Evolutionary conservation across 2,797 vertebrate species (phyloP).

Genomic region (Borostomias antarcticus): DNA sequence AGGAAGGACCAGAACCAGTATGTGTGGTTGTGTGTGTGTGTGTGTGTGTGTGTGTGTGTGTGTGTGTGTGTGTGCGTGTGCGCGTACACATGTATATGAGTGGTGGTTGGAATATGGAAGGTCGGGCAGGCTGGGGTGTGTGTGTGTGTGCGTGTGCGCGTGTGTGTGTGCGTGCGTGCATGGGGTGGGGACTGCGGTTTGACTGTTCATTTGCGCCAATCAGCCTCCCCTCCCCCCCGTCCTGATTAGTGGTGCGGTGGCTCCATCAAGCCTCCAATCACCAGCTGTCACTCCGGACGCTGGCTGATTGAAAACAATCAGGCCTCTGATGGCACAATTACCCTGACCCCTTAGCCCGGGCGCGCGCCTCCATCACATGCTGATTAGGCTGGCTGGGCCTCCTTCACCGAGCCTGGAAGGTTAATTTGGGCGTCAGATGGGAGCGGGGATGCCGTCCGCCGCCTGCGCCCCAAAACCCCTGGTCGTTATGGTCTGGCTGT

Average conservation of each 20-base stretch:
- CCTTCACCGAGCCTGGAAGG: constrained; percentile 99
- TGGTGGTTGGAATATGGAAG: too few species aligned
- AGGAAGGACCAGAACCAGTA: neutral
- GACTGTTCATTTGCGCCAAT: constrained; percentile 99
- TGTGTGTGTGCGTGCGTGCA: constrained; percentile 16
- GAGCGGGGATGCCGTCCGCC: constrained; percentile 75
- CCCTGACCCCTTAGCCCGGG: constrained; percentile 99
- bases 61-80: constrained; percentile 17
- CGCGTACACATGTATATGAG: constrained; percentile 1
- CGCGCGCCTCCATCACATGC: constrained; percentile 98
- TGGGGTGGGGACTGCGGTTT: constrained; percentile 65
- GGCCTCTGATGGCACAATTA: constrained; percentile 99
- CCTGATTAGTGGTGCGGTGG: constrained; percentile 98
- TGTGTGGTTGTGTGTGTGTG: constrained; percentile 4
- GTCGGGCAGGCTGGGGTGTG: neutral
- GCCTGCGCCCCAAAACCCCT: constrained; percentile 78
- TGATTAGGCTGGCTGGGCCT: constrained; percentile 99
- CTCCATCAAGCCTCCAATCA: constrained; percentile 99
- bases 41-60: constrained; percentile 5
- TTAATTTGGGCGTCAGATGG: constrained; percentile 99
- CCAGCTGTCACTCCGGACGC: constrained; percentile 98
- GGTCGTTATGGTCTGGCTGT: constrained; percentile 92
- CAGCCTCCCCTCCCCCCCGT: constrained; percentile 68
- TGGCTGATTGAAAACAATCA: constrained; percentile 99
- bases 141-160: neutral